Conservation (phyloP, 2,797 vertebrate genomes). For the Stomatorhinus walkeri region DNA sequence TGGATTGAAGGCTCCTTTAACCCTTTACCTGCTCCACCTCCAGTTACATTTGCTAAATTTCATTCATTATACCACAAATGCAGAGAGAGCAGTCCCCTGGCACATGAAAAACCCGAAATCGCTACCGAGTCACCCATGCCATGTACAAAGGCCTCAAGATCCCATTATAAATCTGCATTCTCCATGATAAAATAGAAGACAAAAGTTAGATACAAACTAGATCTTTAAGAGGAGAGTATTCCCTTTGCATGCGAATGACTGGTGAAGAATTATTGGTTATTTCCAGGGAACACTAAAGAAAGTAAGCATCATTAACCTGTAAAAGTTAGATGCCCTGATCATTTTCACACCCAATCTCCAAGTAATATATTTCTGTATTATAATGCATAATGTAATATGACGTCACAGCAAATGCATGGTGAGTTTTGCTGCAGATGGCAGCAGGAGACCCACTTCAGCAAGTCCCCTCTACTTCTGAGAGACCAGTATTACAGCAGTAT, state of each 20-base stretch:
- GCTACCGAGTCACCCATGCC: not conserved
- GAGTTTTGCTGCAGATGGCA: not conserved
- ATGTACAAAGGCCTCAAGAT: not conserved
- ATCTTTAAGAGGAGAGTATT: not conserved
- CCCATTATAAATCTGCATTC: not conserved
- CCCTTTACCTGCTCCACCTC: not conserved
- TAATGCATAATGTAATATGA: not conserved
- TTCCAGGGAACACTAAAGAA: not conserved
- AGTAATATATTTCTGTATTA: not conserved
- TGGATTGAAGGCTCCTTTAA: conserved; percentile 3
- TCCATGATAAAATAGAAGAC: not conserved
- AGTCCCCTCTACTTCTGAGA: not conserved
- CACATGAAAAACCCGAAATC: not conserved
- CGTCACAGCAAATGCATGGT: not conserved
- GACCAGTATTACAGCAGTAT: not conserved
- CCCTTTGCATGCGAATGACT: not conserved
- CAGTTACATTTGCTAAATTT: not conserved
- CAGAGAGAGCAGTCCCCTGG: not conserved
- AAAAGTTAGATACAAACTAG: conserved; percentile 2
- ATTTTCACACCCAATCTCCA: not conserved
- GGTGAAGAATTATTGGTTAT: not conserved
- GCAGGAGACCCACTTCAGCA: not conserved
- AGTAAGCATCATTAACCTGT: not conserved
- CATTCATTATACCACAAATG: not conserved
- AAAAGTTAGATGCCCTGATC: not conserved